These are phyloP conservation scores for Callyntrura sp. DNA, from an alignment of 2,888 invertebrate genomes.

Conservation along the genomic window DNA sequence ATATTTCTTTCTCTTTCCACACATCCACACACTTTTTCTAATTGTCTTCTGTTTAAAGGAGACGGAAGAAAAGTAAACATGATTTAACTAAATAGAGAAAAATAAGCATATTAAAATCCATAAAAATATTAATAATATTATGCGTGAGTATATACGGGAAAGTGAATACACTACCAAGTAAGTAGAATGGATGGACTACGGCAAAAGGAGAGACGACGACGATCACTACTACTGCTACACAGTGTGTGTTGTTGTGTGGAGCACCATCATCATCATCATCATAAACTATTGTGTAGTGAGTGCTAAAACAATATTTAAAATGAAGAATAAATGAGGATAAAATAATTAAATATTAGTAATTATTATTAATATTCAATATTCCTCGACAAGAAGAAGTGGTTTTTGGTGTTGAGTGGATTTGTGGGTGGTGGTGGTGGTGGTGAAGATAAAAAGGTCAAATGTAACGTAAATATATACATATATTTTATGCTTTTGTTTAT, in stretches of 20 bases:
- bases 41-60: neutral
- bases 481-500: no score
- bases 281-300: neutral
- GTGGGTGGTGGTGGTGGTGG: no score
- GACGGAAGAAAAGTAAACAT: neutral
- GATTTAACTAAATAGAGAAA: neutral
- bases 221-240: neutral
- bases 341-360: no score
- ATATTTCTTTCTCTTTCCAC: constrained; percentile 7
- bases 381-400: no score
- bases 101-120: neutral
- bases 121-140: neutral
- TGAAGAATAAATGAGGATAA: no score
- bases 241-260: neutral
- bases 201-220: neutral
- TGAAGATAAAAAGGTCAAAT: no score
- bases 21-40: neutral
- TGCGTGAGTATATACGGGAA: constrained; percentile 3
- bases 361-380: no score
- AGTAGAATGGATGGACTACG: neutral
- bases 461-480: no score
- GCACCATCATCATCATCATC: neutral
- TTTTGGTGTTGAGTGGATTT: no score
- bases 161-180: neutral
- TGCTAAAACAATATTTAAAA: neutral